phyloP scores from a whole-genome alignment of 2,888 invertebrate genomes.

The Hoplodrina ambigua region DNA sequence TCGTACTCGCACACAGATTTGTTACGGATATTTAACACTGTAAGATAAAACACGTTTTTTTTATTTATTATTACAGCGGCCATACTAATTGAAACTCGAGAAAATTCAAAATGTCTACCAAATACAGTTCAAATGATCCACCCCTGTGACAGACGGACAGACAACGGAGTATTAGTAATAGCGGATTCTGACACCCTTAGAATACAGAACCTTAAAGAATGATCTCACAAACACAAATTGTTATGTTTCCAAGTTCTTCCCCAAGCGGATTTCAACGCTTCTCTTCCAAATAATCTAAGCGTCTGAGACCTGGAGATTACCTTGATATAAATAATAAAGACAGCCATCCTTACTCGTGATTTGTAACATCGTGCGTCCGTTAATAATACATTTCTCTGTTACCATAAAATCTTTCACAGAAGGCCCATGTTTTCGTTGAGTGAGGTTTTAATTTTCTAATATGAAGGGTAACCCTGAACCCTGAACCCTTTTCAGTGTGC shows the following conservation, averaged over 20 bases:
- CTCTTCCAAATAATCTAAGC: constrained; percentile 11
- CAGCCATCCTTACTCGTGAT: constrained; percentile 50
- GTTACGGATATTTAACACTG: too few relatives aligned
- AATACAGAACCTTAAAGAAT: not conserved
- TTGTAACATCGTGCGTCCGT: constrained; percentile 41
- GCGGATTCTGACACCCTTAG: too few relatives aligned
- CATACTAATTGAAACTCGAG: too few relatives aligned
- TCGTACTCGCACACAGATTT: too few relatives aligned
- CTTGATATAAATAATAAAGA: constrained; percentile 48
- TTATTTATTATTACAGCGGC: too few relatives aligned
- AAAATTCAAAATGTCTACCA: too few relatives aligned
- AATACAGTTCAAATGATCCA: too few relatives aligned
- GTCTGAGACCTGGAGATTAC: constrained; percentile 38
- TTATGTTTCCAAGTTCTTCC: not conserved
- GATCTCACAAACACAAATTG: not conserved
- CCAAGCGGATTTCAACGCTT: constrained; percentile 15
- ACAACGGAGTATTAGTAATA: too few relatives aligned
- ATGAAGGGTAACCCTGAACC: not conserved
- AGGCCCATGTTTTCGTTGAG: constrained; percentile 3
- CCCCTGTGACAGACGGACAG: too few relatives aligned
- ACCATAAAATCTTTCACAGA: not conserved
- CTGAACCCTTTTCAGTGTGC: not conserved
- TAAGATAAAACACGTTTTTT: too few relatives aligned
- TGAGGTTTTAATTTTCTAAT: not conserved
- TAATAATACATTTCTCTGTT: constrained; percentile 47